Conservation (phyloP, 2,113 vertebrate genomes). For the Electrona antarctica region DNA sequence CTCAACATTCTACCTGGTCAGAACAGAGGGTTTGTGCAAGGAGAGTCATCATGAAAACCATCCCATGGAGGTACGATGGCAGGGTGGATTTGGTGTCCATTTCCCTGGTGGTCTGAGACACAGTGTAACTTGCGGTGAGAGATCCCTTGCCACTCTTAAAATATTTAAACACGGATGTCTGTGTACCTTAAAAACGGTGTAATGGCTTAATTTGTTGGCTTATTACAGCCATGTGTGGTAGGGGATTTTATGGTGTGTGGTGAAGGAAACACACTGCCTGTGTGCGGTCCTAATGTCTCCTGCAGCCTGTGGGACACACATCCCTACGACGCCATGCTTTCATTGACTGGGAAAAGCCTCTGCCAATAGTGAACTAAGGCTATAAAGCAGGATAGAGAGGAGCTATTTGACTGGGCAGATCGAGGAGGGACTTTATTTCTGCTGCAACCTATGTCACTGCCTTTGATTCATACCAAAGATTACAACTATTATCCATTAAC, state of each 20-base stretch:
- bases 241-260: constrained; percentile 68
- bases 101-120: constrained; percentile 77
- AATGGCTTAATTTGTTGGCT: constrained; percentile 81
- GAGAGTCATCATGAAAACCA: constrained; percentile 25
- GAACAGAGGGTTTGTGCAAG: constrained; percentile 2
- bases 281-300: constrained; percentile 80
- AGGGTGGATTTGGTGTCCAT: constrained; percentile 46
- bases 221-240: constrained; percentile 82
- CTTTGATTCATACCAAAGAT: constrained; percentile 35
- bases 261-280: constrained; percentile 71
- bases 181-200: constrained; percentile 77
- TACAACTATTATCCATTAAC: constrained; percentile 35
- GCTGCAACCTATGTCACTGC: constrained; percentile 26
- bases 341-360: constrained; percentile 65
- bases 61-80: constrained; percentile 34
- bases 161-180: constrained; percentile 80
- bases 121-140: constrained; percentile 63
- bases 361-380: constrained; percentile 36
- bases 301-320: constrained; percentile 66
- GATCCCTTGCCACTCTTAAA: constrained; percentile 78
- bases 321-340: constrained; percentile 56
- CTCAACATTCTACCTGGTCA: constrained; percentile 2
- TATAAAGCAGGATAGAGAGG: constrained; percentile 12
- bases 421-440: constrained; percentile 33
- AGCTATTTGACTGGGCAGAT: constrained; percentile 40